Percentiles rank a stretch among this genome's conserved stretches.
Evolutionary conservation across 35 echinoderm and acorn worm species (phyloP).

Genomic region (Holothuria glaberrima): DNA sequence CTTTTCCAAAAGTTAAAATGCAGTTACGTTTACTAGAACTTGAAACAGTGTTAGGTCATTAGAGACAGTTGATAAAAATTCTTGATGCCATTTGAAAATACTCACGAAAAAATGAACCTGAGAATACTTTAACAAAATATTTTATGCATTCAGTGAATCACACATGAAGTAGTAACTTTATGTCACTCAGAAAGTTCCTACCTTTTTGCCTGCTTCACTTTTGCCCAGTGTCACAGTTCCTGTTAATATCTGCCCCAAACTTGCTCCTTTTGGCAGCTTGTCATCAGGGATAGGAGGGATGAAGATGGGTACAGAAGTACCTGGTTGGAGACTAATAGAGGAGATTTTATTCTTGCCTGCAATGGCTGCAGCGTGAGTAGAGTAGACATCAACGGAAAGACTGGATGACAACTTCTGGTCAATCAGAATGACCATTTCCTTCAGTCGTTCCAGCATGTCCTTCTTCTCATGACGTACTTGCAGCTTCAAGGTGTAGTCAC

Average conservation of each 20-base stretch:
- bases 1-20: too few species aligned
- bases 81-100: too few species aligned
- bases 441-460: slow-evolving; percentile 89
- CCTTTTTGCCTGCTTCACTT: slow-evolving; percentile 88
- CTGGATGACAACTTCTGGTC: slow-evolving; percentile 97
- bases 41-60: too few species aligned
- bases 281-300: slow-evolving; percentile 92
- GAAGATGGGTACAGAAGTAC: slow-evolving; percentile 73
- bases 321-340: slow-evolving; percentile 60
- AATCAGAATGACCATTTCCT: slow-evolving; percentile 91
- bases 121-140: too few species aligned
- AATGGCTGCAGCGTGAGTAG: slow-evolving; percentile 72
- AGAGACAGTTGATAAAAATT: too few species aligned
- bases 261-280: slow-evolving; percentile 91
- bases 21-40: too few species aligned
- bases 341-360: slow-evolving; percentile 87
- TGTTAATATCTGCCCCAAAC: slow-evolving; percentile 91
- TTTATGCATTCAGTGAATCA: too few species aligned
- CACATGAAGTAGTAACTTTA: too few species aligned
- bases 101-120: too few species aligned
- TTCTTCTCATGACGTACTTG: slow-evolving; percentile 92
- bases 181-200: slow-evolving; percentile 64
- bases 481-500: slow-evolving; percentile 94
- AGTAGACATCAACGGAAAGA: slow-evolving; percentile 80
- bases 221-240: slow-evolving; percentile 96